These are phyloP conservation scores for Anhinga anhinga DNA, from an alignment of 2,113 vertebrate species.

Conservation along the genomic window DNA sequence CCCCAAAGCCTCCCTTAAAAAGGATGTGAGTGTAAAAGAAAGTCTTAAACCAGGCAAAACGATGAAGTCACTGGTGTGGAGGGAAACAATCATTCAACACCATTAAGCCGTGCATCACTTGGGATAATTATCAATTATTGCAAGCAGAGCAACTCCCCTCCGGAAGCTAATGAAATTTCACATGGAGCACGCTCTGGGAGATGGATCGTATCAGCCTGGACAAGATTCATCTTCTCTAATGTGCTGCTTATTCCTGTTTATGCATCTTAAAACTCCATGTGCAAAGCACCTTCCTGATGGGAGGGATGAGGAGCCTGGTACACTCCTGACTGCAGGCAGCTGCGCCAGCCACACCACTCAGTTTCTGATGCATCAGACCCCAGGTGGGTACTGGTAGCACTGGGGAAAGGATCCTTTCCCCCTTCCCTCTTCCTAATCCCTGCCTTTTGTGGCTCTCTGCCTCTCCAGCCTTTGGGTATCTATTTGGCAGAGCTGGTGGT, in stretches of 20 bases:
- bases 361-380: fast-evolving
- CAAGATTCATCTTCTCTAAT: background rate
- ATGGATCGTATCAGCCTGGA: background rate
- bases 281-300: background rate
- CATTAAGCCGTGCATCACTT: background rate
- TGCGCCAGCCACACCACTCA: fast-evolving
- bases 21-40: background rate
- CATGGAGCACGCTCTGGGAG: background rate
- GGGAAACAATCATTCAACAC: background rate
- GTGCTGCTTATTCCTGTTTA: background rate
- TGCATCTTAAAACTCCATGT: background rate
- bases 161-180: slow-evolving; percentile 6
- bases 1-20: background rate
- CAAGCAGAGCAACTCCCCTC: background rate
- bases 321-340: fast-evolving
- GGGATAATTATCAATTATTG: slow-evolving; percentile 8
- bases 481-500: background rate
- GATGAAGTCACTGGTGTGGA: background rate
- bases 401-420: background rate
- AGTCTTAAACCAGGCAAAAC: background rate
- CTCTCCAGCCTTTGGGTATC: background rate
- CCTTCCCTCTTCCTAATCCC: background rate
- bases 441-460: background rate
- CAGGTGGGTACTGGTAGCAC: background rate
- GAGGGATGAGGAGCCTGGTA: background rate